Base-by-base conservation (phyloP, 2,797 vertebrate genomes). In the Sebastes aleutianus region DNA sequence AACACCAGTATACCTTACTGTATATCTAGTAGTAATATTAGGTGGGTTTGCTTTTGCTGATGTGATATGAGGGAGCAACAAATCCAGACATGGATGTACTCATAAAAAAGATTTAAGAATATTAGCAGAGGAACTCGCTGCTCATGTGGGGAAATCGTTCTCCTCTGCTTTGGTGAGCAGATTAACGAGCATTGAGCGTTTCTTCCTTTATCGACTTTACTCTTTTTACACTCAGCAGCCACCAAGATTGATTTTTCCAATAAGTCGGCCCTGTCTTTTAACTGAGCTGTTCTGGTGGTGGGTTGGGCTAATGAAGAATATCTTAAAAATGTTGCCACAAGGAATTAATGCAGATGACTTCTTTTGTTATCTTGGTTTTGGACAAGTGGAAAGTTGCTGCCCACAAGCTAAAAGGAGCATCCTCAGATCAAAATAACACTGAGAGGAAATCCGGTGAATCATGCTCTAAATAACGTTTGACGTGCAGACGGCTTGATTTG, bases 201-300 rank as follows among this genome's bases (percentile, higher is more conserved):
- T 58, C 47, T 74, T 71, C 9, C 64, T 77, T 80, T 83, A 84
- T 84, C 80, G 73, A 78, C 71, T 85, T 70, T 31, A 78, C 47
- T 63, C 53, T 79, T 54, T 64, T 29, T 50, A 54, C 65, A 39
- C 31, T 61, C 63, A 68, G 57, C 73, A 78, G 70, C 70, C 39
- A 62, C 43, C 67, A 53, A 24, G 82, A 90, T 83, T 54, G 71
- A 83, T 88, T 56, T 58, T 34, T 78, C 32, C 71, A 87, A 88
- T 84, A 83, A 76, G 34, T 39, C 47, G 57, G 8, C 18, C 20
- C 39, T 47, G 29, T 68, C 34, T 79, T 81, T 83, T 72, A 82
- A 77, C 39, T 32, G 61, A 74, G 47, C 61, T 68, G 5, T 62
- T 76, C 59, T 54, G 22, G n/a, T 80, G 74, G 80, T 54, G 43